Base-by-base conservation (phyloP, 2,888 invertebrate genomes). In the Rapana venosa region DNA sequence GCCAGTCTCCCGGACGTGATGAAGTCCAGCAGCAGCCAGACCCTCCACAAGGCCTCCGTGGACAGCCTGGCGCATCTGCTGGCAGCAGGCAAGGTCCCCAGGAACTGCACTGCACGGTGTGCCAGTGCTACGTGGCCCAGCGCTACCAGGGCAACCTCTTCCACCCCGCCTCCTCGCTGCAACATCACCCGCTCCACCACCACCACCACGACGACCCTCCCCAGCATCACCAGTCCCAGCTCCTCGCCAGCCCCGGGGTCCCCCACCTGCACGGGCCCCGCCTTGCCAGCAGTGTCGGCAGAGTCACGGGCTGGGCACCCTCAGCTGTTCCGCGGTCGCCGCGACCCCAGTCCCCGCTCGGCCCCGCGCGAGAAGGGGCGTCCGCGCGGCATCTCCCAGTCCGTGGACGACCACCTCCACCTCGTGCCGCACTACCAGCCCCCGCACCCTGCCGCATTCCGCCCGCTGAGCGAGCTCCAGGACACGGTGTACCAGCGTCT, bases 371-470 rank as follows among this genome's bases (percentile, higher is more conserved):
- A 35, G 17, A 30, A 15, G 47, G 56, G 26, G 26, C 35, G 22
- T 58, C 61, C 47, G 26, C 47, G 30, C 58, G 20, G 58, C 32
- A 8, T 32, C 74, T 66, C 47, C 58, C 61, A 36, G 26, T 81
- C 61, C 66, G 2, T 58, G 56, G 35, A 81, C 66, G 70, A 88
- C 32, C 58, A 79, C 66, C 81, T 56, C 35, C 79, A 79, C 66
- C n/a, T 61, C 66, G 36, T n/a, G 0, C 36, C 66, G n/a, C 61
- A 36, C 81, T 32, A 20, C 61, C 81, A 86, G 32, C 86, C 86
- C 61, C 86, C 58, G 15, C 86, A 61, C 35, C 86, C 86, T 0
- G 32, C 61, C 61, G 30, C 85, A 30, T 32, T 30, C 58, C 84
- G 22, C 66, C 87, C 66, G 35, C 70, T 8, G 66, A 8, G 22